A percentile compares a stretch with the other conserved stretches of the same genome.
phyloP scores from a whole-genome alignment of 2,888 invertebrate species.

The Operophtera brumata region DNA sequence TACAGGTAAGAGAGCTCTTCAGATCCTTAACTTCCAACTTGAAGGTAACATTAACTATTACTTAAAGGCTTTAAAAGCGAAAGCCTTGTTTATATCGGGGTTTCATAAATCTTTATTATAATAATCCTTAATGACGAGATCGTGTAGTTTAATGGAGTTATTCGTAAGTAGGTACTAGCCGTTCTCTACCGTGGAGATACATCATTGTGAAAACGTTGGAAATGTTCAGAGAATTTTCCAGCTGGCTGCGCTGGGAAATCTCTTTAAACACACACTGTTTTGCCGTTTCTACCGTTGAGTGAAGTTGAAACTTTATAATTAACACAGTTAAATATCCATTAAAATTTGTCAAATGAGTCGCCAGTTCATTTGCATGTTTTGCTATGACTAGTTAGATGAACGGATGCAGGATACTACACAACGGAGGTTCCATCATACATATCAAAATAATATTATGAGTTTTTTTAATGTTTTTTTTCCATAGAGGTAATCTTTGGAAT shows the following conservation, averaged over 20 bases:
- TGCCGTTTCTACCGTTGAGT: conserved; percentile 46
- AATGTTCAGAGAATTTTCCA: conserved; percentile 34
- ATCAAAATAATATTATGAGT: too few relatives aligned
- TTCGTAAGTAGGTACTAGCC: conserved; percentile 2
- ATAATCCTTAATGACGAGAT: conserved; percentile 26
- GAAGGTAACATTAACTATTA: conserved; percentile 41
- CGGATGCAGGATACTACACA: background rate
- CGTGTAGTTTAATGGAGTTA: conserved; percentile 25
- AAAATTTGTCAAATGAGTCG: conserved; percentile 75
- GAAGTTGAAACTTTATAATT: conserved; percentile 67
- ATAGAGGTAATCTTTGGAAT: too few relatives aligned
- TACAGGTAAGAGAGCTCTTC: conserved; percentile 46
- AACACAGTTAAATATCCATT: conserved; percentile 75
- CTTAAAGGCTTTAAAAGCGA: conserved; percentile 33
- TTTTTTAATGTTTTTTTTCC: too few relatives aligned
- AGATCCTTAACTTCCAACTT: conserved; percentile 16
- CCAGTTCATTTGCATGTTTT: conserved; percentile 72
- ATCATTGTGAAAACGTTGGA: conserved; percentile 22
- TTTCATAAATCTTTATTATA: conserved; percentile 34
- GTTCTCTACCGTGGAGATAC: conserved; percentile 14
- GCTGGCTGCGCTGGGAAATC: conserved; percentile 38
- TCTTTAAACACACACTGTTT: conserved; percentile 50
- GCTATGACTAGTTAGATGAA: conserved; percentile 40
- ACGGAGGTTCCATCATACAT: background rate
- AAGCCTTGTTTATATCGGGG: conserved; percentile 36